phyloP scores from a whole-genome alignment of 2,797 vertebrate genomes.

The Choloepus didactylus region DNA sequence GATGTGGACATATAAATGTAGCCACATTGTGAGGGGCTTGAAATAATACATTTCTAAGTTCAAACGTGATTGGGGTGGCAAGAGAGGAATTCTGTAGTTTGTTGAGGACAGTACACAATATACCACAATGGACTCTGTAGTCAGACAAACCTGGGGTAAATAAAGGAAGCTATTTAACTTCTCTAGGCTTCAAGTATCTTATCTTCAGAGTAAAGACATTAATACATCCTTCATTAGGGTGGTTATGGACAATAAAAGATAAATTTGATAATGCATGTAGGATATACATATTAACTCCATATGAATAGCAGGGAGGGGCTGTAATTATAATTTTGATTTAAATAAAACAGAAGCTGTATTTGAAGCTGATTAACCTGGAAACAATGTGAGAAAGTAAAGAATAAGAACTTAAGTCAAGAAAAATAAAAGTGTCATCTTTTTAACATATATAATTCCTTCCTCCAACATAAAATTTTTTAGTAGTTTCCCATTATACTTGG shows the following conservation, averaged over 20 bases:
- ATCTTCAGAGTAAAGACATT: neutral
- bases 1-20: neutral
- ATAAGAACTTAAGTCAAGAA: neutral
- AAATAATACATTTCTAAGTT: neutral
- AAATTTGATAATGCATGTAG: neutral
- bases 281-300: neutral
- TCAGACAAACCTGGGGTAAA: neutral
- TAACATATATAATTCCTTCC: neutral
- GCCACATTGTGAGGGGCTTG: neutral
- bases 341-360: neutral
- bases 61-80: neutral
- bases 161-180: neutral
- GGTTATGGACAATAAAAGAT: neutral
- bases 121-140: neutral
- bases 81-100: neutral
- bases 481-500: neutral
- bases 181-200: neutral
- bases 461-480: neutral
- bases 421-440: neutral
- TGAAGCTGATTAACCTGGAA: neutral
- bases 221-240: neutral
- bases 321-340: neutral
- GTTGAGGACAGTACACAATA: neutral
- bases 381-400: neutral
- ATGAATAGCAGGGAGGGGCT: neutral